Evolutionary conservation across 1,140 invertebrate species (phyloP), one percentile per base, ranked within the genome.

Genomic region (Heliconius congener): DNA sequence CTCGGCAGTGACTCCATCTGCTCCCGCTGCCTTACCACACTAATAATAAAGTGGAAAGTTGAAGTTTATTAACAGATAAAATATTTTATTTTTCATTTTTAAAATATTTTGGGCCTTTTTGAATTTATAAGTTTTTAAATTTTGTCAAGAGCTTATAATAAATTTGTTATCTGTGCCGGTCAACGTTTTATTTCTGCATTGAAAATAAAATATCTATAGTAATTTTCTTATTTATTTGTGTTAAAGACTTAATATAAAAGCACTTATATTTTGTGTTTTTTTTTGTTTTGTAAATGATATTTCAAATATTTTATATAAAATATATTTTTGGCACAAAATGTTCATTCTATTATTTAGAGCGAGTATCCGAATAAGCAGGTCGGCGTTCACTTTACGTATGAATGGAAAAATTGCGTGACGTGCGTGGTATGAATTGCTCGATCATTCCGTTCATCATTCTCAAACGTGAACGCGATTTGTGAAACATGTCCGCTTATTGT

Each of bases 401-500:
- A 81, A 81, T 81, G 80, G 76, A 78, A 81, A 81, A 76, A 46
- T 77, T 78, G 77, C 74, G 77, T 81, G 80, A 81, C 80, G 80
- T 78, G 73, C 77, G 76, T 78, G 52, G 77, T 42, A 27, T n/a
- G 66, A 73, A 73, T 75, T 52, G 79, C 60, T 82, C 82, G 74
- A 52, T 85, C 81, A 76, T 75, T 83, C 84, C 84, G 86, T 85
- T 88, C 83, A 82, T 80, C 82, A 84, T 82, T 85, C 85, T 83
- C 75, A 86, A 87, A 88, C 78, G 87, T 88, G 85, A 89, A 88
- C 85, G 88, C 86, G 87, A 85, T 84, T 87, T 81, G 87, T 88
- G 88, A 89, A 94, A 93, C 88, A 95, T 95, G 94, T 94, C 93
- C 84, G 91, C 90, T 90, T 89, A 91, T 89, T 93, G 89, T 93